These are phyloP conservation scores for Gulo gulo DNA, from an alignment of 2,113 vertebrate genomes.

Conservation along the genomic window DNA sequence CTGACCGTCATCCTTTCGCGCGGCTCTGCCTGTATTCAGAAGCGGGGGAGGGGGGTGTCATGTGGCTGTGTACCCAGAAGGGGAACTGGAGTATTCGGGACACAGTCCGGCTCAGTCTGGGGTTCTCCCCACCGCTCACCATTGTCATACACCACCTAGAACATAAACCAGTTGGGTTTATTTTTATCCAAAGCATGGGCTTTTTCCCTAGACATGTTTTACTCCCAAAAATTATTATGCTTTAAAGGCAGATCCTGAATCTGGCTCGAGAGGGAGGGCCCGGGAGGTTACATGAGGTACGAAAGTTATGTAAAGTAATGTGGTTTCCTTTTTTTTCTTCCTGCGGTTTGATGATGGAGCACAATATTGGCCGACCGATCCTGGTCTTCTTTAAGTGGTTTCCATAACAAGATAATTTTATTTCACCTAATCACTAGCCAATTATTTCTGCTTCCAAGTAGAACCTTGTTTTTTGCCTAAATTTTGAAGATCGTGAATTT, in stretches of 20 bases:
- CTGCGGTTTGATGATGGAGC: slow-evolving; percentile 30
- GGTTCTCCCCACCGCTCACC: background rate
- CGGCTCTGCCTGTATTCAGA: background rate
- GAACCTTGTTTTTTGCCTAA: slow-evolving; percentile 50
- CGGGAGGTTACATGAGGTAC: slow-evolving; percentile 58
- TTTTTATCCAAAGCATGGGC: background rate
- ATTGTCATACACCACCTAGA: background rate
- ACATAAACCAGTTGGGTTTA: background rate
- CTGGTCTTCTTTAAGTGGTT: slow-evolving; percentile 56
- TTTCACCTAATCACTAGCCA: slow-evolving; percentile 29
- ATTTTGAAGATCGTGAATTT: slow-evolving; percentile 43
- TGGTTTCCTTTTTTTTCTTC: slow-evolving; percentile 48
- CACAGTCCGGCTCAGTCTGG: no score
- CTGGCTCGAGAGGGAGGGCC: background rate
- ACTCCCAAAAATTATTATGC: background rate
- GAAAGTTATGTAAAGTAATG: slow-evolving; percentile 56
- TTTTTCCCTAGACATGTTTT: background rate
- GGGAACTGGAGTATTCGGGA: background rate
- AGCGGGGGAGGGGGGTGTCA: background rate
- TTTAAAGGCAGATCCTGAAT: slow-evolving; percentile 8
- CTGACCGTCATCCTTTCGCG: accelerated
- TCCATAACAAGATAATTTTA: slow-evolving; percentile 54
- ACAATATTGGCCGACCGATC: slow-evolving; percentile 8
- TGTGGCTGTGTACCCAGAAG: background rate
- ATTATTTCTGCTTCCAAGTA: slow-evolving; percentile 48